Evolutionary conservation across 2,797 vertebrate species (phyloP).

Genomic region (Alca torda): DNA sequence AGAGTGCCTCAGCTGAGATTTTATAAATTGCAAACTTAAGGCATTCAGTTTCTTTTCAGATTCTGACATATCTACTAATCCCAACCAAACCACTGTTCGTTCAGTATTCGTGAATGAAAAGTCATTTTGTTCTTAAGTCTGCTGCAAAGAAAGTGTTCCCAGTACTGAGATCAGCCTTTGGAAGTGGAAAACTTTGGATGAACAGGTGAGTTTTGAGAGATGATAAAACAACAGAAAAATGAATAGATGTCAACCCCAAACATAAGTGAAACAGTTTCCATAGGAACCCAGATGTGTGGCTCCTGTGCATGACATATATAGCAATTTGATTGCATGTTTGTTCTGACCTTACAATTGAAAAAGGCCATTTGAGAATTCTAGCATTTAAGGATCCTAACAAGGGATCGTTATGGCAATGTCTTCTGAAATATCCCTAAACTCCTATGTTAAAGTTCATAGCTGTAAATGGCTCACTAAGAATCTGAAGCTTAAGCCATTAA

Average conservation of each 20-base stretch:
- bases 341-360: constrained; percentile 51
- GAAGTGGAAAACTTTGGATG: not conserved
- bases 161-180: not conserved
- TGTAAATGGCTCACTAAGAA: not conserved
- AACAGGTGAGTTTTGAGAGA: not conserved
- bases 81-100: not conserved
- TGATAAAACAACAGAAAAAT: not conserved
- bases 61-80: not conserved
- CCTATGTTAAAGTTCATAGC: constrained; percentile 9
- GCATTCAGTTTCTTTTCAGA: not conserved
- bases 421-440: constrained; percentile 46
- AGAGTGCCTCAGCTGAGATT: not conserved
- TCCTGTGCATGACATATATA: constrained; percentile 16
- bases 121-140: not conserved
- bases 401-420: constrained; percentile 39
- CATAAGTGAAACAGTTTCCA: constrained; percentile 48
- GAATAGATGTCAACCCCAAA: constrained; percentile 25
- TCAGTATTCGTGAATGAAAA: not conserved
- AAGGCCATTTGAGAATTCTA: constrained; percentile 32
- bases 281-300: constrained; percentile 49
- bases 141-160: not conserved
- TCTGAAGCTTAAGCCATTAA: not conserved
- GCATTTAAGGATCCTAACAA: constrained; percentile 38
- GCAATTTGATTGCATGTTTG: constrained; percentile 51
- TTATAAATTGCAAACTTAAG: fast-evolving